A percentile compares a stretch with the other conserved stretches of the same genome.
phyloP scores from a whole-genome alignment of 2,113 vertebrate species.

The Pseudopodoces humilis region DNA sequence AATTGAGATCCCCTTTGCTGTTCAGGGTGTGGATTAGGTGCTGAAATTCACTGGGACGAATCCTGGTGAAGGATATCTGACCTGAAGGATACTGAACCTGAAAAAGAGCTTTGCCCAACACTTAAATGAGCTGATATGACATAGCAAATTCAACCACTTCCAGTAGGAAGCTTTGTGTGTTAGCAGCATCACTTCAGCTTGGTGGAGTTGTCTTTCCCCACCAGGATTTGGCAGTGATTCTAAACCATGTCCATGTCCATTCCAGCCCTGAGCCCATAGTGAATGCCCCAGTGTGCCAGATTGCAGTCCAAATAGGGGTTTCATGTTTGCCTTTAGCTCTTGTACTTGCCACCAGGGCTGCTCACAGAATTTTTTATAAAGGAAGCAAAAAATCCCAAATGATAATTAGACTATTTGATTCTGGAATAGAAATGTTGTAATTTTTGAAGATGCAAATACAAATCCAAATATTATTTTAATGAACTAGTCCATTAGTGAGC shows the following conservation, averaged over 20 bases:
- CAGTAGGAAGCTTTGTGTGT: background rate
- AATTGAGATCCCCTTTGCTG: background rate
- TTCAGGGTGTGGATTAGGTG: background rate
- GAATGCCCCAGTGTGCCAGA: background rate
- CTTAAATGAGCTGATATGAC: background rate
- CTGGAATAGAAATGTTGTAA: conserved; percentile 4
- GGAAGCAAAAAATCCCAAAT: conserved; percentile 1
- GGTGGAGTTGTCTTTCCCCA: background rate
- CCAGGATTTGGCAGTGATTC: background rate
- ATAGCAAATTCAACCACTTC: background rate
- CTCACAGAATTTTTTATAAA: background rate
- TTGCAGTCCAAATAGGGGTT: background rate
- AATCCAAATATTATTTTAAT: conserved; percentile 46
- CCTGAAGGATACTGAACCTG: accelerated
- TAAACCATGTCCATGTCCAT: background rate
- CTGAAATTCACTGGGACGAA: background rate
- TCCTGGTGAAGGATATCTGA: background rate
- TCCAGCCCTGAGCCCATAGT: background rate
- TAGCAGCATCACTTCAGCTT: background rate
- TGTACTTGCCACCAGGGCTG: background rate
- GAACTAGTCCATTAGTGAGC: conserved; percentile 33
- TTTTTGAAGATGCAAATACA: conserved; percentile 44
- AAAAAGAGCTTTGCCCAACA: background rate
- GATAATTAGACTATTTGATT: conserved; percentile 1
- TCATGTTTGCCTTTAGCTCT: background rate